A percentile compares a stretch with the other conserved stretches of the same genome.
Conservation (phyloP, 2,797 vertebrate genomes). For the Acanthiza pusilla region DNA sequence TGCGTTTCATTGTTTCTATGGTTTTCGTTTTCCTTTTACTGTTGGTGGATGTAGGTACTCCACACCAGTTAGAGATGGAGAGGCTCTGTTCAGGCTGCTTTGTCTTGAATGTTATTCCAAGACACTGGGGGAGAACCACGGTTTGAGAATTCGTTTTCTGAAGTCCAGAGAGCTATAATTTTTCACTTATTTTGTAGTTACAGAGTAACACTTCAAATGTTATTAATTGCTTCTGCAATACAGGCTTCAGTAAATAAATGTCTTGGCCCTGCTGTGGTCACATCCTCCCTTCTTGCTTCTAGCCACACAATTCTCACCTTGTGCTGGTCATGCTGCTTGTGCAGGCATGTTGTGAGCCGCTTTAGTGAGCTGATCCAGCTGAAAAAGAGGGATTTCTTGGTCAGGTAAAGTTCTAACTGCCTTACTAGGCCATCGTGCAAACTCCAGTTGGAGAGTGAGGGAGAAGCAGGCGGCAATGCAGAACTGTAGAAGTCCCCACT, state of each 20-base stretch:
- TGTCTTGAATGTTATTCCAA: neutral
- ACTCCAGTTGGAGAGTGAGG: neutral
- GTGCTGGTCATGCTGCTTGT: neutral
- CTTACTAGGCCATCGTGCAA: neutral
- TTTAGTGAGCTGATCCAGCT: neutral
- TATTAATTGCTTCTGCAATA: neutral
- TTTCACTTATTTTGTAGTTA: neutral
- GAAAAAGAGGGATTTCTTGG: neutral
- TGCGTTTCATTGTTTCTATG: constrained; percentile 24
- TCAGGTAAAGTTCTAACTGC: neutral
- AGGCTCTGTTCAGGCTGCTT: neutral
- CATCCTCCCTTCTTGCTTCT: neutral
- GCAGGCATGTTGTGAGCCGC: neutral
- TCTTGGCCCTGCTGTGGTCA: neutral
- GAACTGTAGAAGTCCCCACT: neutral
- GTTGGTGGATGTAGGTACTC: neutral
- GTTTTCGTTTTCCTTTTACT: neutral
- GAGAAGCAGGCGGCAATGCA: neutral
- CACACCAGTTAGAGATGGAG: neutral
- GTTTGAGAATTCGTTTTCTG: neutral
- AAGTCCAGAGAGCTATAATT: neutral
- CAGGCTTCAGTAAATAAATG: neutral
- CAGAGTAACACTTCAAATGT: neutral
- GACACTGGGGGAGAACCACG: neutral
- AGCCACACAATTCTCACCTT: neutral